Evolutionary conservation across 92 coral and sea anemone species (phyloP).

Genomic region (Zoanthus sociatus): DNA sequence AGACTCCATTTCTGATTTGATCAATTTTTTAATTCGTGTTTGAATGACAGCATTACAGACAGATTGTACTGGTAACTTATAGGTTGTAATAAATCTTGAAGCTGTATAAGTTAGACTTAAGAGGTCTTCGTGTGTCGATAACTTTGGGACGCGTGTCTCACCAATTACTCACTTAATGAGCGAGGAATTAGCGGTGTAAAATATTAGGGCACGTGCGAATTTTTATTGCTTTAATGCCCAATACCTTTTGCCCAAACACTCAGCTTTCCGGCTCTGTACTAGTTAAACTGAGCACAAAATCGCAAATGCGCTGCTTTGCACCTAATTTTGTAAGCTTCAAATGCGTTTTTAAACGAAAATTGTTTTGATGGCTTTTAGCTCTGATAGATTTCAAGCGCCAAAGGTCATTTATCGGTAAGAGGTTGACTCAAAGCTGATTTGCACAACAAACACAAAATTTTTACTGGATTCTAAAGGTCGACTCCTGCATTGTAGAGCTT

Average conservation of each 20-base stretch:
- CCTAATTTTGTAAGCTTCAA: neutral
- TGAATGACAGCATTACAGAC: constrained; percentile 18
- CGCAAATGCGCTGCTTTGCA: neutral
- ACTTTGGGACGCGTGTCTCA: constrained; percentile 72
- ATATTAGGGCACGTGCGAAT: constrained; percentile 65
- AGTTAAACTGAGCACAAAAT: neutral
- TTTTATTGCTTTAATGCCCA: constrained; percentile 31
- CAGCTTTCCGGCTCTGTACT: neutral
- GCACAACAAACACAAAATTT: constrained; percentile 54
- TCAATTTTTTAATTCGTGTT: neutral
- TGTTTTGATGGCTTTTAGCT: neutral
- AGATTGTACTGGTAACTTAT: constrained; percentile 20
- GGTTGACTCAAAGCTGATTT: constrained; percentile 26
- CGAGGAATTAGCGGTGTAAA: constrained; percentile 43
- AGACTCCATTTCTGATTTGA: neutral
- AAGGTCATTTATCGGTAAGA: constrained; percentile 39
- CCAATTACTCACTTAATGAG: constrained; percentile 71
- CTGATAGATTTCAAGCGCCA: constrained; percentile 36
- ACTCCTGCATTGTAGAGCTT: constrained; percentile 22
- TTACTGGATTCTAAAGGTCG: constrained; percentile 43
- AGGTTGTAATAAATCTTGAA: constrained; percentile 2
- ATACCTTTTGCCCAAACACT: constrained; percentile 27
- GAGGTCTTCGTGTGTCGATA: constrained; percentile 70
- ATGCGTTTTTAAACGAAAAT: neutral
- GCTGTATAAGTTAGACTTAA: constrained; percentile 3